Base-by-base conservation (phyloP, 2,888 invertebrate genomes). In the Spodoptera exigua region DNA sequence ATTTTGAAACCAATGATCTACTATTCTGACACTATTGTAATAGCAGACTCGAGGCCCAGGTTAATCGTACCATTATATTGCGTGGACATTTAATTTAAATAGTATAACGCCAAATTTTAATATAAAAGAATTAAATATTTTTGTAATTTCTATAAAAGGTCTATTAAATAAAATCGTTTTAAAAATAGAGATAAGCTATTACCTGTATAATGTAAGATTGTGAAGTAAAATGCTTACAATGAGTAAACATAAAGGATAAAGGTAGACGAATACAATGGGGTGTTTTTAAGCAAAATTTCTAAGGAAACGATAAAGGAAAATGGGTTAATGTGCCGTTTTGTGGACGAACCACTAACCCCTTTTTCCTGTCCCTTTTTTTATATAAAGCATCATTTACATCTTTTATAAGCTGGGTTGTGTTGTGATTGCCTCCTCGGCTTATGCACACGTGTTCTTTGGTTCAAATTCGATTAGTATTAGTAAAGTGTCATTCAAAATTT, bases 361-460 rank as follows among this genome's bases (percentile, higher is more conserved):
- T 58, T 63, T 61, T 16, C 40, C 40, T 58, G 40, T 61, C 45
- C 45, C 40, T 45, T 45, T 45, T n/a, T 45, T 58, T 21, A 36
- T 11, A 41, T 58, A 65, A 61, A 66, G 58, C 39, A 61, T 35
- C 12, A 61, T 61, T 61, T 57, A 66, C 66, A 66, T 66, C 14
- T 35, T 66, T 58, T 36, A 2, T 40, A 35, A 65, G 43, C 56
- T 21, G 37, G 27, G 5, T 27, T 27, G 27, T 27, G 27, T 27
- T 27, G 27, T 27, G 27, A 27, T 27, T 27, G 27, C 27, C 9
- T 27, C 27, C 27, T 27, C 9, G 27, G 27, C 27, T 27, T 27
- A 27, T 1, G 27, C 1, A 27, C 7, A 27, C 7, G 27, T 5
- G 27, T 9, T 1, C 27, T 27, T 27, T 5, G 27, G 9, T 27